Conservation (phyloP, 2,797 vertebrate genomes). For the Anableps anableps region DNA sequence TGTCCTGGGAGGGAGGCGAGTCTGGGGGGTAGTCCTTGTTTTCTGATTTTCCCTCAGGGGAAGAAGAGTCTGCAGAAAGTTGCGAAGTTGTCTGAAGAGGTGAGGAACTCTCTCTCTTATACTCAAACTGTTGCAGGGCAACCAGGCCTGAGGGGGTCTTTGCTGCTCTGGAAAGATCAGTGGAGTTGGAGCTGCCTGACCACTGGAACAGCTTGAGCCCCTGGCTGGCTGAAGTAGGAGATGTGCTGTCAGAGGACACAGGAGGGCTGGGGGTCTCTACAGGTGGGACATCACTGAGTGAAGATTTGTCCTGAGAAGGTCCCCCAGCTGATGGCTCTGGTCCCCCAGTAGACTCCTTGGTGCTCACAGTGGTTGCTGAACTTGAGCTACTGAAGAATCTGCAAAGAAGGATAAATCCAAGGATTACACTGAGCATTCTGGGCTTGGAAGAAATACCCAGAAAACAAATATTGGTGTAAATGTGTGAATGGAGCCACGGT, state of each 20-base stretch:
- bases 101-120: conserved; percentile 55
- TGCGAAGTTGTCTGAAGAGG: conserved; percentile 5
- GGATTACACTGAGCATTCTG: background rate
- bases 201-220: conserved; percentile 80
- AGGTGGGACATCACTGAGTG: conserved; percentile 10
- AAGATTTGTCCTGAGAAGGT: background rate
- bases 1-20: conserved; percentile 75
- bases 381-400: conserved; percentile 87
- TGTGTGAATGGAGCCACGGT: background rate
- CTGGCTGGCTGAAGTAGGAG: conserved; percentile 43
- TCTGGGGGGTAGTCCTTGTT: conserved; percentile 44
- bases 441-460: background rate
- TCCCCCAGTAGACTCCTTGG: conserved; percentile 26
- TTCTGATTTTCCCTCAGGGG: conserved; percentile 17
- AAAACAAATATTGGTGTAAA: background rate
- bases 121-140: conserved; percentile 78
- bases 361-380: conserved; percentile 21
- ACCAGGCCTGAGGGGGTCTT: conserved; percentile 43
- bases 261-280: conserved; percentile 62
- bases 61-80: conserved; percentile 11
- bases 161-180: conserved; percentile 40
- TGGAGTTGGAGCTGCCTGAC: conserved; percentile 64
- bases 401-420: conserved; percentile 13
- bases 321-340: background rate
- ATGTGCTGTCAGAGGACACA: conserved; percentile 12